phyloP scores from a whole-genome alignment of 2,113 vertebrate species.

The Origma solitaria region DNA sequence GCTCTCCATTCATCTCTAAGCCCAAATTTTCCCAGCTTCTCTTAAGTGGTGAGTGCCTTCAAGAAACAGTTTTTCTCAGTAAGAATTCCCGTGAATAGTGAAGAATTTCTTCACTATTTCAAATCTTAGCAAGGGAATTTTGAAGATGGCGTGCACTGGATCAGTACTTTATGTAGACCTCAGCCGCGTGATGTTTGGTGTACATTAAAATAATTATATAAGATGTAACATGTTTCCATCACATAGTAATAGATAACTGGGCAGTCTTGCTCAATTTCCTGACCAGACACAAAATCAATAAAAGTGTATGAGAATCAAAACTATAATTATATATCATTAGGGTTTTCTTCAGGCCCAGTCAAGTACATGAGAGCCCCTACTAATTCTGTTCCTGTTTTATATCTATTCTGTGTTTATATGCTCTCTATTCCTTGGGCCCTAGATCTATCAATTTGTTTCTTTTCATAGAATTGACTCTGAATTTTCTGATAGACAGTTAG shows the following conservation, averaged over 20 bases:
- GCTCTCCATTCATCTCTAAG: background rate
- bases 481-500: background rate
- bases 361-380: background rate
- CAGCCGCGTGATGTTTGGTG: background rate
- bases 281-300: background rate
- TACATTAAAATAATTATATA: background rate
- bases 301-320: background rate
- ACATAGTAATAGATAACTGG: background rate
- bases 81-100: background rate
- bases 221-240: background rate
- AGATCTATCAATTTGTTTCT: background rate
- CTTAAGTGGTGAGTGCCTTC: background rate
- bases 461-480: background rate
- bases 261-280: background rate
- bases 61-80: background rate
- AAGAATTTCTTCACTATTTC: background rate
- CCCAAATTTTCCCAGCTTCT: background rate
- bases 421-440: background rate
- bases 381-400: background rate
- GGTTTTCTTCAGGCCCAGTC: background rate
- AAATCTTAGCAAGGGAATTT: background rate
- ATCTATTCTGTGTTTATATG: rapidly evolving
- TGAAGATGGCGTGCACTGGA: background rate
- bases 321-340: background rate
- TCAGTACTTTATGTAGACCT: background rate